These are phyloP conservation scores for Euproctis similis DNA, from an alignment of 2,888 invertebrate species.

Conservation along the genomic window DNA sequence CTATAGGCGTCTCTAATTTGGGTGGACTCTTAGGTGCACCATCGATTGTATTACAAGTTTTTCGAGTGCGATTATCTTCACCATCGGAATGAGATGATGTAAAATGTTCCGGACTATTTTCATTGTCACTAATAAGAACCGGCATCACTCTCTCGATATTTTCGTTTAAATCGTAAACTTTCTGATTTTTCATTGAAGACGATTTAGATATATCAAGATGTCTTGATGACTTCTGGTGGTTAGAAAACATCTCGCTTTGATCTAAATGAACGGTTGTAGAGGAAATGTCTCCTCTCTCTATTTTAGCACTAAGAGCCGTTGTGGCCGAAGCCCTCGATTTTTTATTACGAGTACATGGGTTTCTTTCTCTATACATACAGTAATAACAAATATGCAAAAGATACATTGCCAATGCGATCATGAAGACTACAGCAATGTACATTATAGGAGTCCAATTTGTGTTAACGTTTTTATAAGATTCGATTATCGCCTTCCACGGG, in stretches of 20 bases:
- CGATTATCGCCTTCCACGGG: conserved; percentile 41
- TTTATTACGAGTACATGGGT: conserved; percentile 34
- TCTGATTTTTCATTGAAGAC: conserved; percentile 39
- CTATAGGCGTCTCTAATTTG: conserved; percentile 48
- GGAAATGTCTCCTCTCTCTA: conserved; percentile 35
- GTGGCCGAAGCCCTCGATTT: conserved; percentile 6
- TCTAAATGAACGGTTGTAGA: too few species aligned
- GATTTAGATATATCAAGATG: conserved; percentile 27
- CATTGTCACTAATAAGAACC: conserved; percentile 45
- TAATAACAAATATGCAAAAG: conserved; percentile 48
- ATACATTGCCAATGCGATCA: conserved; percentile 41
- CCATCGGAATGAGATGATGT: conserved; percentile 19
- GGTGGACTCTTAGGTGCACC: conserved; percentile 43
- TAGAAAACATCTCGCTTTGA: conserved; percentile 34
- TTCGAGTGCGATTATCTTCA: conserved; percentile 12
- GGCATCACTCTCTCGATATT: conserved; percentile 54
- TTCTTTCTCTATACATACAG: conserved; percentile 37
- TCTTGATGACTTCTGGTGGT: conserved; percentile 23
- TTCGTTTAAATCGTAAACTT: conserved; percentile 58
- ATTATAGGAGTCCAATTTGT: conserved; percentile 46
- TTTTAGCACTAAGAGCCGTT: too few species aligned
- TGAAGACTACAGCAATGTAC: conserved; percentile 39
- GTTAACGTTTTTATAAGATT: conserved; percentile 39
- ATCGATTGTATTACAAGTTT: conserved; percentile 10
- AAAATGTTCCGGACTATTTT: conserved; percentile 13